Conservation (phyloP, 2,888 invertebrate genomes). For the Nemapogon koenigi region DNA sequence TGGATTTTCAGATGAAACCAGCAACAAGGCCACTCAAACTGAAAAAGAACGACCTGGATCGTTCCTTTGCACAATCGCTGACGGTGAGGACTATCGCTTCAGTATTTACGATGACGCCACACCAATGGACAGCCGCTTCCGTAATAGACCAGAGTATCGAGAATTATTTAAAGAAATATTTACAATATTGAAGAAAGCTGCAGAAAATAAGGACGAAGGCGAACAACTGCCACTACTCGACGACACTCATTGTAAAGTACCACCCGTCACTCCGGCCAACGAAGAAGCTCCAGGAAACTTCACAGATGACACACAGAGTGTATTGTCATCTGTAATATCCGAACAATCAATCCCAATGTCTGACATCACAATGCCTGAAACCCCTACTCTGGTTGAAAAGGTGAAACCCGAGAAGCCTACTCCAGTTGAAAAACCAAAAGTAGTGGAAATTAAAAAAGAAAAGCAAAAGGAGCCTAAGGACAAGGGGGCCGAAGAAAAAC, state of each 20-base stretch:
- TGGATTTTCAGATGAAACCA: conserved; percentile 84
- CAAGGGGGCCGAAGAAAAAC: conserved; percentile 5
- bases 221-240: conserved; percentile 77
- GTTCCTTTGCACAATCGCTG: conserved; percentile 83
- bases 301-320: conserved; percentile 77
- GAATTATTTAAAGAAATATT: conserved; percentile 86
- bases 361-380: conserved; percentile 67
- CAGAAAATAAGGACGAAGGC: conserved; percentile 82
- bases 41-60: conserved; percentile 79
- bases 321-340: conserved; percentile 78
- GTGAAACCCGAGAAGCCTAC: conserved; percentile 53
- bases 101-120: conserved; percentile 84
- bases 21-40: conserved; percentile 84
- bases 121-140: conserved; percentile 82
- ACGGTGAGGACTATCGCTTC: conserved; percentile 85
- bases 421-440: conserved; percentile 25
- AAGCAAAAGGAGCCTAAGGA: conserved; percentile 10
- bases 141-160: conserved; percentile 81
- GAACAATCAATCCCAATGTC: conserved; percentile 74
- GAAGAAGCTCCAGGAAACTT: conserved; percentile 69
- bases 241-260: conserved; percentile 67
- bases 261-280: conserved; percentile 72
- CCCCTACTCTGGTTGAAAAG: conserved; percentile 38
- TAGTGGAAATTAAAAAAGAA: conserved; percentile 29
- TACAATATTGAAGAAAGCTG: conserved; percentile 81